Base-by-base conservation (phyloP, 2,113 vertebrate species). In the Laterallus jamaicensis region DNA sequence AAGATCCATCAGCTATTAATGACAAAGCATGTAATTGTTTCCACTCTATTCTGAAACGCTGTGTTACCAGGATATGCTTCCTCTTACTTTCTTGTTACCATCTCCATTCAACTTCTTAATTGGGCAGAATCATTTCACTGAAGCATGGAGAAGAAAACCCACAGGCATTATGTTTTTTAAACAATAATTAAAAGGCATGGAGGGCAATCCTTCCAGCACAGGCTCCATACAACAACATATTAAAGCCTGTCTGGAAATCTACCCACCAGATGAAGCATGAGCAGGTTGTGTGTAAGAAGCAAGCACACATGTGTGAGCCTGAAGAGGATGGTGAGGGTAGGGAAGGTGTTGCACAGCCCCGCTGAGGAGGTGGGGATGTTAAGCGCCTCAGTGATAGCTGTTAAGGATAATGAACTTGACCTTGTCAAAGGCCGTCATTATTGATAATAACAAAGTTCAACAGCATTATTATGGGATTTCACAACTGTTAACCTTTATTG, bases 401-500 rank as follows among this genome's bases (percentile, higher is more conserved):
- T 58, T 79, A 89, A 81, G 92, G 87, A 84, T 80, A 89, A 95
- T 78, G 79, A 95, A 92, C 42, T 16, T 83, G 88, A 96, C 93
- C 95, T 95, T 95, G 96, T 95, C 96, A 95, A 94, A 96, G 91
- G 58, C 92, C 14, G 24, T 81, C 86, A 44, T 96, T 91, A 95
- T 70, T 92, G 96, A 81, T 93, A 96, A 95, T 90, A 93, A 93
- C 87, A 86, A 88, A 92, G 95, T 95, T 96, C 96, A 95, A 92
- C 94, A 87, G 82, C 91, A 69, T 94, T 94, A 94, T 96, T 96
- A 96, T 68, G 56, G 93, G 77, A 95, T 97, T 97, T 97, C 96
- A 97, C 97, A 94, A 96, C 91, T 64, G 94, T 93, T 97, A 97
- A 96, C 96, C 95, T 97, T 97, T 95, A 96, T 94, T 92, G 93